phyloP scores from a whole-genome alignment of 2,888 invertebrate species.

The Gastrophysa polygoni region DNA sequence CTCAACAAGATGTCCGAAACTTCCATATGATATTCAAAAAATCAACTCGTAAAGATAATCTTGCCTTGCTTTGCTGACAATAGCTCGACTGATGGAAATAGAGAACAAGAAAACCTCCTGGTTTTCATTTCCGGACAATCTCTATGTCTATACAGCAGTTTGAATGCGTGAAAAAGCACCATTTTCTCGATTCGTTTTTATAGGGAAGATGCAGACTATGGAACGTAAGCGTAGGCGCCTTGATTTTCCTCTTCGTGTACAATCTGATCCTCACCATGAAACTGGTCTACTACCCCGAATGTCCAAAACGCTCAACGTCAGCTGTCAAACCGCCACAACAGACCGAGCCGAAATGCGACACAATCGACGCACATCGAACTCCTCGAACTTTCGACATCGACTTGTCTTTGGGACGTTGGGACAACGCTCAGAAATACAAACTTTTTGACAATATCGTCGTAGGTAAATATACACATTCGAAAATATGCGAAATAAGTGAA shows the following conservation, averaged over 20 bases:
- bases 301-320: slow-evolving; percentile 22
- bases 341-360: slow-evolving; percentile 37
- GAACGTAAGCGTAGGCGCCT: slow-evolving; percentile 70
- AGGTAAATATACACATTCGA: slow-evolving; percentile 65
- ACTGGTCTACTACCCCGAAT: slow-evolving; percentile 58
- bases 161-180: not conserved
- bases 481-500: too few relatives aligned
- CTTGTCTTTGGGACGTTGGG: slow-evolving; percentile 75
- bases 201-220: slow-evolving; percentile 67
- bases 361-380: slow-evolving; percentile 22
- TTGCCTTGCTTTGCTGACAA: too few relatives aligned
- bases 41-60: too few relatives aligned
- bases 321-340: slow-evolving; percentile 35
- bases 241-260: slow-evolving; percentile 69
- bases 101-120: too few relatives aligned
- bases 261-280: slow-evolving; percentile 67
- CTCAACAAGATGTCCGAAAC: too few relatives aligned
- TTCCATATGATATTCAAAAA: too few relatives aligned
- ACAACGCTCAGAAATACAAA: slow-evolving; percentile 70
- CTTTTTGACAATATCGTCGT: slow-evolving; percentile 75
- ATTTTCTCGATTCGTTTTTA: slow-evolving; percentile 15
- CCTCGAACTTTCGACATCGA: slow-evolving; percentile 65
- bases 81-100: too few relatives aligned
- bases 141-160: too few relatives aligned
- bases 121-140: too few relatives aligned